Conservation (phyloP, 2,797 vertebrate genomes). For the Cryptoblepharus egeriae region DNA sequence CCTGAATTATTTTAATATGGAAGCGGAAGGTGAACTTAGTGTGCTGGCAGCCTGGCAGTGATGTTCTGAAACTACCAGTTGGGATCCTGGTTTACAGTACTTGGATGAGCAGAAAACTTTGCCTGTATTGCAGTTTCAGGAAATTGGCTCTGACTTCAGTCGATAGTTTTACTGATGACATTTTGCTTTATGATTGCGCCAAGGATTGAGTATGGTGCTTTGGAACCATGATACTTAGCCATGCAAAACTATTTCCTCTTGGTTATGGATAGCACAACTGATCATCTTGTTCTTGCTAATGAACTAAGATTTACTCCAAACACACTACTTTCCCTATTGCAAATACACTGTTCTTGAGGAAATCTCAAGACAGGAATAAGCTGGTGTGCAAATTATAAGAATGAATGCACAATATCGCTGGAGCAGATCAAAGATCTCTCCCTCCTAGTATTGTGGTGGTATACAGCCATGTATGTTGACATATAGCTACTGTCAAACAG, state of each 20-base stretch:
- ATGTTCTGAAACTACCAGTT: neutral
- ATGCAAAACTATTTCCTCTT: neutral
- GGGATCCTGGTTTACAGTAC: neutral
- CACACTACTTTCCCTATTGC: neutral
- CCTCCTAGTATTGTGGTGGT: neutral
- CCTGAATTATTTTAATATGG: neutral
- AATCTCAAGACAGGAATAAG: neutral
- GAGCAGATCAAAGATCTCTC: neutral
- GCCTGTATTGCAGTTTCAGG: neutral
- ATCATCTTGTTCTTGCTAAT: neutral
- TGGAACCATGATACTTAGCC: neutral
- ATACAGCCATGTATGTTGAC: neutral
- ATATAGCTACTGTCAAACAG: too few relatives aligned
- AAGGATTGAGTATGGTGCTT: neutral
- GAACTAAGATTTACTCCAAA: neutral
- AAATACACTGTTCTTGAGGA: neutral
- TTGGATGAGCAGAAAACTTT: neutral
- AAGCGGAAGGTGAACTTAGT: neutral
- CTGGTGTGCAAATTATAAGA: neutral
- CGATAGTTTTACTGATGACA: neutral
- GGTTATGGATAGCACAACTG: neutral
- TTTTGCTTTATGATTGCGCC: neutral
- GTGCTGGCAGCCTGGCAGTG: neutral
- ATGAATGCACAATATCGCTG: neutral
- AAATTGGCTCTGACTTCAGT: neutral